phyloP scores from a whole-genome alignment of 1,140 invertebrate species.

The Drosophila busckii region DNA sequence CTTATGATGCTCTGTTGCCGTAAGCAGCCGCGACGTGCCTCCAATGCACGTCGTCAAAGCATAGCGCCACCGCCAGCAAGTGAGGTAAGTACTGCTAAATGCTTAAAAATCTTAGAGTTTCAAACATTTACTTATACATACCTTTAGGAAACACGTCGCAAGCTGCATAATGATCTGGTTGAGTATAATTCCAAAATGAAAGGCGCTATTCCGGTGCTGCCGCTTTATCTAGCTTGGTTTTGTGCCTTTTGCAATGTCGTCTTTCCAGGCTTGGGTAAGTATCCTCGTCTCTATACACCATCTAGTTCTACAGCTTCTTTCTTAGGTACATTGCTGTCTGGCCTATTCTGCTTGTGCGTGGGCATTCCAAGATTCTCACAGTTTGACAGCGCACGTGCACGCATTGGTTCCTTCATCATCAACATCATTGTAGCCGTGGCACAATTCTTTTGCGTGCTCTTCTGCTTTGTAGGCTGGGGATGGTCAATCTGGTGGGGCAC shows the following conservation, averaged over 20 bases:
- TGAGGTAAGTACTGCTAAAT: constrained; percentile 78
- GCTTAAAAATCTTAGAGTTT: not conserved
- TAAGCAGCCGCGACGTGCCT: constrained; percentile 72
- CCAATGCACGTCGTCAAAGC: constrained; percentile 81
- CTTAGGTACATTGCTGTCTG: constrained; percentile 93
- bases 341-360: constrained; percentile 91
- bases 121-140: not conserved
- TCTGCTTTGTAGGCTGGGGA: constrained; percentile 97
- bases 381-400: constrained; percentile 84
- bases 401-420: constrained; percentile 88
- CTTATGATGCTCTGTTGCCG: constrained; percentile 64
- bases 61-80: constrained; percentile 82
- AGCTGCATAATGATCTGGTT: constrained; percentile 86
- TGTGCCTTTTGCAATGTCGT: constrained; percentile 92
- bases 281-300: not conserved
- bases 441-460: constrained; percentile 95
- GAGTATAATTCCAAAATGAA: constrained; percentile 91
- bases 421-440: constrained; percentile 91
- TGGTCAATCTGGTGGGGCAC: constrained; percentile 98
- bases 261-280: constrained; percentile 90
- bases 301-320: constrained; percentile 9
- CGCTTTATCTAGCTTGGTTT: constrained; percentile 89
- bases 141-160: constrained; percentile 87
- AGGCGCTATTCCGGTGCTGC: constrained; percentile 93
- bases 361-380: constrained; percentile 92